Percentiles rank a stretch among this genome's conserved stretches.
Conservation (phyloP, 2,797 vertebrate species). For the Limnodromus scolopaceus region DNA sequence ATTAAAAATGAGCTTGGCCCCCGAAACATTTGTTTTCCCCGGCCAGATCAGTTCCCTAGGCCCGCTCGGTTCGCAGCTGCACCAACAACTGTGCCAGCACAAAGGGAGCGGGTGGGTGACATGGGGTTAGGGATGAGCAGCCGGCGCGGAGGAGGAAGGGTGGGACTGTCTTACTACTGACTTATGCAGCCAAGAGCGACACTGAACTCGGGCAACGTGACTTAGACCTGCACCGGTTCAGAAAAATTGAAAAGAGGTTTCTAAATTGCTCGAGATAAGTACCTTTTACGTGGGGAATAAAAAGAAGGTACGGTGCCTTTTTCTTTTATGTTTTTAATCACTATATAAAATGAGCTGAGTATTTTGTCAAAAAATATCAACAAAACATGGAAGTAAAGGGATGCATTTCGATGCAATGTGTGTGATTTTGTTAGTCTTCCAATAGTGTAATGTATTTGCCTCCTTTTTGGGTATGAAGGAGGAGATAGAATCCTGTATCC, state of each 20-base stretch:
- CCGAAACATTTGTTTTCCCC: conserved; percentile 11
- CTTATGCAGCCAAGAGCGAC: background rate
- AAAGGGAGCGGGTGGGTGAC: background rate
- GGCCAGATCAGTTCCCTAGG: background rate
- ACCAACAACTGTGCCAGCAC: conserved; percentile 43
- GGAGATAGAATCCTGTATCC: background rate
- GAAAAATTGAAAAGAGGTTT: background rate
- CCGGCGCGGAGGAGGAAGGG: background rate
- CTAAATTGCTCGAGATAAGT: background rate
- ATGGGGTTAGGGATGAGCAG: background rate
- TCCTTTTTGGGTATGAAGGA: background rate
- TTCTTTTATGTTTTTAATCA: background rate
- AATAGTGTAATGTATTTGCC: background rate
- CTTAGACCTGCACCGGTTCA: background rate
- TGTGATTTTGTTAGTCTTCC: background rate
- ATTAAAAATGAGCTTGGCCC: conserved; percentile 10
- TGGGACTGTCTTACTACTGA: background rate
- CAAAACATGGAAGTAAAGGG: background rate
- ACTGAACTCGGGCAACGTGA: background rate
- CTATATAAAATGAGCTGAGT: background rate
- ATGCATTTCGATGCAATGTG: background rate
- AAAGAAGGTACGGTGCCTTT: background rate
- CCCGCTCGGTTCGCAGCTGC: conserved; percentile 6
- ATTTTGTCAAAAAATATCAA: background rate
- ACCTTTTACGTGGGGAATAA: background rate